Percentiles rank a stretch among this genome's conserved stretches.
Conservation (phyloP, 2,113 vertebrate species). For the Ptychochromis oligacanthus region DNA sequence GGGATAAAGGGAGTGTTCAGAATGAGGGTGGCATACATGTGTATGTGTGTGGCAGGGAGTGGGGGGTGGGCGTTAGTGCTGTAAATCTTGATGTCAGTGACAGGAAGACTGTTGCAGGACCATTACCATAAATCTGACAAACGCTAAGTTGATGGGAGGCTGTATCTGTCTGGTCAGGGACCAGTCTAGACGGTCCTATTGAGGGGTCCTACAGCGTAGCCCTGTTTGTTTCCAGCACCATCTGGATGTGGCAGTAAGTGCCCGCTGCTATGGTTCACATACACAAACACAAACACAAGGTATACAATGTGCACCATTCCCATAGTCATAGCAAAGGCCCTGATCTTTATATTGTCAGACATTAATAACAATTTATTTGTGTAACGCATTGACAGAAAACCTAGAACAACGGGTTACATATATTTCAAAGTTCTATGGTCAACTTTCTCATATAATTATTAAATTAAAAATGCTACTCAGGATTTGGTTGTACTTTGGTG, state of each 20-base stretch:
- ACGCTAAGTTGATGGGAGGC: conserved; percentile 99
- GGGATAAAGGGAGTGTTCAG: conserved; percentile 39
- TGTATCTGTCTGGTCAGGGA: conserved; percentile 99
- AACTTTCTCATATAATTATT: neutral
- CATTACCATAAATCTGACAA: conserved; percentile 99
- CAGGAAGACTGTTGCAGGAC: conserved; percentile 97
- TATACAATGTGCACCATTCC: conserved; percentile 86
- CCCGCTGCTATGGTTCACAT: conserved; percentile 91
- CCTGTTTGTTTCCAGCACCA: conserved; percentile 97
- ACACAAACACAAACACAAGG: conserved; percentile 48
- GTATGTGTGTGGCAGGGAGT: conserved; percentile 55
- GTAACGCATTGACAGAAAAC: conserved; percentile 3
- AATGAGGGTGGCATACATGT: conserved; percentile 54
- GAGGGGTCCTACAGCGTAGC: conserved; percentile 96
- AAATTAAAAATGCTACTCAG: neutral
- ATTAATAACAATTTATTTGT: conserved; percentile 4
- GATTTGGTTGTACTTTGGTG: neutral
- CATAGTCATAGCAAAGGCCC: conserved; percentile 82
- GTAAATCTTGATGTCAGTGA: conserved; percentile 99
- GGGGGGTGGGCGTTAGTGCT: conserved; percentile 75
- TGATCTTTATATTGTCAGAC: conserved; percentile 18
- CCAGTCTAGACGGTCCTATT: conserved; percentile 99
- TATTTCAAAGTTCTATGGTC: neutral
- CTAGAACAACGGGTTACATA: neutral
- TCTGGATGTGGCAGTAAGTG: conserved; percentile 98